Evolutionary conservation across 2,888 invertebrate species (phyloP), one percentile per base, ranked within the genome.

Genomic region (Drosophila phalerata): DNA sequence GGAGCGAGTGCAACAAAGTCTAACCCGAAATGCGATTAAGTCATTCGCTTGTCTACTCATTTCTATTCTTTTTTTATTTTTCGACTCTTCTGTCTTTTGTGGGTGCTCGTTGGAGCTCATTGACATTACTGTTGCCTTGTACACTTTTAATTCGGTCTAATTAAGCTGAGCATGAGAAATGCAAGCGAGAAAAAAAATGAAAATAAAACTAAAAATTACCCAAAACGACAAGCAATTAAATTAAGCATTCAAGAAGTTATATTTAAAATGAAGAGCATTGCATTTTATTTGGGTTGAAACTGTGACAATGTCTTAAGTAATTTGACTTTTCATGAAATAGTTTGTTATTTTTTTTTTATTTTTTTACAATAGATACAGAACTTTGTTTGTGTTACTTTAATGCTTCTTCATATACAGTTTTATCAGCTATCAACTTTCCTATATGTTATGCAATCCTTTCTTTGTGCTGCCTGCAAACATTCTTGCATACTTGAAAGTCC

Each of bases 1-100:
- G 82, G 37, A 52, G 68, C 69, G 69, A 65, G 42, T 69, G 75
- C 76, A 85, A 88, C 86, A 84, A 80, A 84, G 87, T 85, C 81
- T 67, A 38, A 3, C 71, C 61, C 73, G 78, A 86, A 86, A 86
- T 79, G 85, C 87, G 87, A 86, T 85, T 84, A 85, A 85, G 87
- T 81, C 87, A 88, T 86, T 88, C 77, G 75, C 51, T 56, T 77
- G 83, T 72, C 69, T 73, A 67, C 53, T 28, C 47, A 34, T 28
- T 47, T 57, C 45, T 57, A 45, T 45, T 57, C 56, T 32, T 45
- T 63, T 45, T 60, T 45, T 57, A 45, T 32, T 45, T 63, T 45
- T 60, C 34, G 47, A 37, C 43, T 64, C 15, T 51, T 9, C 30
- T 37, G 47, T 55, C 51, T 52, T 58, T 66, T 57, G 77, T 65